These are phyloP conservation scores for Todiramphus chloris DNA, from an alignment of 2,113 vertebrate genomes.

Conservation along the genomic window DNA sequence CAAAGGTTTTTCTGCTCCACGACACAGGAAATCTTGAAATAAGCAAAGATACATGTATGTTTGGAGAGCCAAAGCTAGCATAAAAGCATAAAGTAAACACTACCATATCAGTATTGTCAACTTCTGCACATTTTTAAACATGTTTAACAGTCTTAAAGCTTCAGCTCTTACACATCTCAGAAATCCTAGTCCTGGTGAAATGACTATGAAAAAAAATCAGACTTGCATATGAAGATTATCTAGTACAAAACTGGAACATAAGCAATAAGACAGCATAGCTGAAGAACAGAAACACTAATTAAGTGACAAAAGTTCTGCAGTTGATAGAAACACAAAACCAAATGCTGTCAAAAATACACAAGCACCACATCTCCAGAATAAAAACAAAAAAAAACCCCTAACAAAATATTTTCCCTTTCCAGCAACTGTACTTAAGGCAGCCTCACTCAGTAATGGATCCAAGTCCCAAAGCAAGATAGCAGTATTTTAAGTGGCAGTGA, in stretches of 20 bases:
- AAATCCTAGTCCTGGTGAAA: background rate
- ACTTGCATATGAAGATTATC: background rate
- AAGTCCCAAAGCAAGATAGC: background rate
- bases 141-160: background rate
- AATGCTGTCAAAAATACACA: background rate
- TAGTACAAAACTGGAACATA: background rate
- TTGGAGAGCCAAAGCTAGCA: background rate
- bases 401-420: background rate
- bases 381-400: background rate
- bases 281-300: background rate
- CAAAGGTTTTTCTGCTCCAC: background rate
- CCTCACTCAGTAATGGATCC: background rate
- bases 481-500: background rate
- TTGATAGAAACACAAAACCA: background rate
- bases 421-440: background rate
- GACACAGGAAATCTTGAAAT: background rate
- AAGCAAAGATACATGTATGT: background rate
- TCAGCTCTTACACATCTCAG: background rate
- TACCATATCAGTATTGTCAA: background rate
- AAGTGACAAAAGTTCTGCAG: background rate
- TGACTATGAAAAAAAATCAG: background rate
- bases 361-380: background rate
- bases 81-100: background rate
- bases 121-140: background rate
- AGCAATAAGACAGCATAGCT: background rate